These are phyloP conservation scores for Nasonia oneida DNA, from an alignment of 2,888 invertebrate species.

Conservation along the genomic window DNA sequence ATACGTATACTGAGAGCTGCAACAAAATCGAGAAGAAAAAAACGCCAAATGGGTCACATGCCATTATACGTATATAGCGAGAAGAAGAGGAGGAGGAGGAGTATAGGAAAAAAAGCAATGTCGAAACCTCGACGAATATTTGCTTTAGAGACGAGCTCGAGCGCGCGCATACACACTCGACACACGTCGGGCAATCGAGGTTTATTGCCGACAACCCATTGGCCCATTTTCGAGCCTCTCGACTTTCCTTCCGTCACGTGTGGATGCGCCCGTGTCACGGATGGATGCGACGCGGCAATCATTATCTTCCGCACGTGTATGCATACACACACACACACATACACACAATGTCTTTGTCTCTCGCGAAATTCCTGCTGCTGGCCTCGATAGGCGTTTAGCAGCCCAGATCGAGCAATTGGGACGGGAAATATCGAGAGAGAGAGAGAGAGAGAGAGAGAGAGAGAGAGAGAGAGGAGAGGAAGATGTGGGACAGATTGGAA, in stretches of 20 bases:
- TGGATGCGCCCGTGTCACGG: constrained; percentile 65
- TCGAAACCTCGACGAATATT: constrained; percentile 56
- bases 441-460: too few relatives aligned
- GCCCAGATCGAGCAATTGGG: constrained; percentile 26
- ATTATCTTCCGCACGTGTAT: constrained; percentile 31
- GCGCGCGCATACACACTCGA: background rate
- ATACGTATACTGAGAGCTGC: background rate
- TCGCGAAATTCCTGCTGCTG: constrained; percentile 37
- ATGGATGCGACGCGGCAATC: constrained; percentile 56
- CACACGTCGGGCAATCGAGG: constrained; percentile 67
- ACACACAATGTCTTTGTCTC: constrained; percentile 8
- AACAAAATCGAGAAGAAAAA: background rate
- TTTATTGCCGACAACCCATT: constrained; percentile 72
- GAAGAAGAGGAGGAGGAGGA: background rate
- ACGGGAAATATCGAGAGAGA: constrained; percentile 13
- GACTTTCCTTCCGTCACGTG: constrained; percentile 72
- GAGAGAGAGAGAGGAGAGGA: background rate
- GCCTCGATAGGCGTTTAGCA: constrained; percentile 23
- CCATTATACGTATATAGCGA: background rate
- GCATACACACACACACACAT: background rate
- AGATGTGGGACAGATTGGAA: constrained; percentile 4
- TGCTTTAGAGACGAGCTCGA: constrained; percentile 37
- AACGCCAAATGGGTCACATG: background rate
- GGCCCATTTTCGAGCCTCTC: constrained; percentile 71
- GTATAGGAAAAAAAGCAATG: constrained; percentile 33